phyloP scores from a whole-genome alignment of 2,797 vertebrate species.

The Momotus momota region DNA sequence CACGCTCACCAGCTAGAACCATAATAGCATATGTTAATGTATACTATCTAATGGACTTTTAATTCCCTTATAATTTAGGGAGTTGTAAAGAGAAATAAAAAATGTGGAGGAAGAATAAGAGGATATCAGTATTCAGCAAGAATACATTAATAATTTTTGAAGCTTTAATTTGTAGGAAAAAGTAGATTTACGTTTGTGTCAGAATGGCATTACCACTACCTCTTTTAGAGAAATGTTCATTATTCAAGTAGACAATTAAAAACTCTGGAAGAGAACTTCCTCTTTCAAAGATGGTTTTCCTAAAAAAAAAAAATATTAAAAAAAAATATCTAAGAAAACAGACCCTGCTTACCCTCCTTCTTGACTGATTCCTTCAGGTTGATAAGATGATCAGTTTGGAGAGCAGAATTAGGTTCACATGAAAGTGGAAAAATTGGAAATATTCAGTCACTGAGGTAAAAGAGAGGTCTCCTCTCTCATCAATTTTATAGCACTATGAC shows the following conservation, averaged over 20 bases:
- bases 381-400: not conserved
- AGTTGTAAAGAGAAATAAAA: constrained; percentile 49
- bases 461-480: not conserved
- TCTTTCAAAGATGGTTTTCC: not conserved
- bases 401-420: not conserved
- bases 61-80: constrained; percentile 66
- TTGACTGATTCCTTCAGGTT: not conserved
- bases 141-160: constrained; percentile 45
- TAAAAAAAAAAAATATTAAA: not conserved
- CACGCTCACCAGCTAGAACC: not conserved
- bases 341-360: not conserved
- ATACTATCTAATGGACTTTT: constrained; percentile 56
- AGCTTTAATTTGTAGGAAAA: constrained; percentile 46
- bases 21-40: constrained; percentile 44
- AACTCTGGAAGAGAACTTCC: not conserved
- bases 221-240: constrained; percentile 1
- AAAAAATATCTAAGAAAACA: not conserved
- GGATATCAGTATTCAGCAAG: constrained; percentile 30
- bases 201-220: not conserved
- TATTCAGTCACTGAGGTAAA: not conserved
- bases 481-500: not conserved
- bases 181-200: not conserved
- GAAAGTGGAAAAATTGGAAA: not conserved
- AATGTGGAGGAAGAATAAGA: constrained; percentile 26
- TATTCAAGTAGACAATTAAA: not conserved